Percentiles rank a stretch among this genome's conserved stretches.
phyloP scores from a whole-genome alignment of 2,113 vertebrate genomes.

The Paramisgurnus dabryanus region DNA sequence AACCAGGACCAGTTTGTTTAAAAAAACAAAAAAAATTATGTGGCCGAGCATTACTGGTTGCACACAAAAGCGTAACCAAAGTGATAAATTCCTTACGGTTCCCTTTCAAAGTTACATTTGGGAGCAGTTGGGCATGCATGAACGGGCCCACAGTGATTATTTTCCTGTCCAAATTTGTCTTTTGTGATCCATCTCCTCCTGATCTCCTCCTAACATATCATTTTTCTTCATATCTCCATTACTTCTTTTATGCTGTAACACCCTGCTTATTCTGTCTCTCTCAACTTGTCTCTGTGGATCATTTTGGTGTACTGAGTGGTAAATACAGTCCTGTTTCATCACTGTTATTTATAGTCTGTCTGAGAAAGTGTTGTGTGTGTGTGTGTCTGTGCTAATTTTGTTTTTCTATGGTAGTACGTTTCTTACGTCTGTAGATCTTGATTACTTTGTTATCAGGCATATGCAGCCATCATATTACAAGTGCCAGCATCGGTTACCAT shows the following conservation, averaged over 20 bases:
- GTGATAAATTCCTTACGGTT: neutral
- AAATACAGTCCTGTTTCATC: slow-evolving; percentile 26
- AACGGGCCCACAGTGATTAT: slow-evolving; percentile 1
- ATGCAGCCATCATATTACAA: neutral
- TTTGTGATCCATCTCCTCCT: neutral
- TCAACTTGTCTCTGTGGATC: slow-evolving; percentile 9
- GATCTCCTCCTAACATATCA: neutral
- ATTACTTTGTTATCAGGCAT: neutral
- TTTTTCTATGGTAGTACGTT: neutral
- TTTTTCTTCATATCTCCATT: neutral
- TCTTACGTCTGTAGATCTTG: neutral
- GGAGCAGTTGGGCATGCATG: slow-evolving; percentile 29
- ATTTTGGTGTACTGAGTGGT: neutral
- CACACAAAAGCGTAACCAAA: neutral
- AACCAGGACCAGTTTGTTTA: no score
- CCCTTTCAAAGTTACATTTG: slow-evolving; percentile 14
- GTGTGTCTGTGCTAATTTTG: neutral
- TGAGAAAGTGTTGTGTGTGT: neutral
- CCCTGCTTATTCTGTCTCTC: neutral
- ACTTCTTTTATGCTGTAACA: slow-evolving; percentile 5
- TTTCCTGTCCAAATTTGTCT: neutral
- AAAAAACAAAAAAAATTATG: no score
- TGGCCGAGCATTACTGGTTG: no score
- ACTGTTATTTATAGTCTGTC: slow-evolving; percentile 19
- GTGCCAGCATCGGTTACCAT: no score